Evolutionary conservation across 1,140 invertebrate species (phyloP).

Genomic region (Drosophila tani): DNA sequence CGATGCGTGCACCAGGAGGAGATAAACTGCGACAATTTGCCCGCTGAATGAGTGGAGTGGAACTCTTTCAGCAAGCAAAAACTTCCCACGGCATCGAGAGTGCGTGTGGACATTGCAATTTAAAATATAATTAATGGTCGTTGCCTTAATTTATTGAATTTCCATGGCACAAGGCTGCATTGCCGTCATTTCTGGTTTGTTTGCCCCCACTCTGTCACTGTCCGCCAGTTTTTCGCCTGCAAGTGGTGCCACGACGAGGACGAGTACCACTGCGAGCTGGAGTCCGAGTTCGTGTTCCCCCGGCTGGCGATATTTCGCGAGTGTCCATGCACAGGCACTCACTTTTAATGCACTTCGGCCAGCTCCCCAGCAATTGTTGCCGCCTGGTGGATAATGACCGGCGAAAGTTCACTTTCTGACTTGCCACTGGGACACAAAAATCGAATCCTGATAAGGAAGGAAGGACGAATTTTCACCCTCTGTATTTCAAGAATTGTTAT

Average conservation of each 20-base stretch:
- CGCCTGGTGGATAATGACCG: conserved; percentile 64
- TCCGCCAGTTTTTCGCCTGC: conserved; percentile 11
- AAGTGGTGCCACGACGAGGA: background rate
- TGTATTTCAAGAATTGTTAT: background rate
- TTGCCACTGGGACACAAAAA: conserved; percentile 9
- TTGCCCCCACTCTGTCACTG: conserved; percentile 40
- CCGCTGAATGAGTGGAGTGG: conserved; percentile 72
- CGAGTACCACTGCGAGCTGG: conserved; percentile 1
- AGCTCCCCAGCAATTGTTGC: conserved; percentile 8
- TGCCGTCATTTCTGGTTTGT: conserved; percentile 61
- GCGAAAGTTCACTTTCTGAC: conserved; percentile 64
- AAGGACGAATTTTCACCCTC: background rate
- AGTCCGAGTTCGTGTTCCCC: background rate
- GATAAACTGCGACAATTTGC: conserved; percentile 83
- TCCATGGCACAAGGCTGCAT: conserved; percentile 56
- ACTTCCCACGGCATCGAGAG: conserved; percentile 25
- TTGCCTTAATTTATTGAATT: conserved; percentile 82
- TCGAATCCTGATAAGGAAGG: background rate
- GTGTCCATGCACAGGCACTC: conserved; percentile 43
- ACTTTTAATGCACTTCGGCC: conserved; percentile 46
- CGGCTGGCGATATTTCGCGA: conserved; percentile 14
- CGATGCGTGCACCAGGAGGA: conserved; percentile 58
- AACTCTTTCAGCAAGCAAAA: conserved; percentile 60
- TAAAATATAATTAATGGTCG: conserved; percentile 84
- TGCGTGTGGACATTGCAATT: conserved; percentile 74